Evolutionary conservation across 2,797 vertebrate genomes (phyloP), one percentile per base, ranked within the genome.

Genomic region (Neostethus bicornis): DNA sequence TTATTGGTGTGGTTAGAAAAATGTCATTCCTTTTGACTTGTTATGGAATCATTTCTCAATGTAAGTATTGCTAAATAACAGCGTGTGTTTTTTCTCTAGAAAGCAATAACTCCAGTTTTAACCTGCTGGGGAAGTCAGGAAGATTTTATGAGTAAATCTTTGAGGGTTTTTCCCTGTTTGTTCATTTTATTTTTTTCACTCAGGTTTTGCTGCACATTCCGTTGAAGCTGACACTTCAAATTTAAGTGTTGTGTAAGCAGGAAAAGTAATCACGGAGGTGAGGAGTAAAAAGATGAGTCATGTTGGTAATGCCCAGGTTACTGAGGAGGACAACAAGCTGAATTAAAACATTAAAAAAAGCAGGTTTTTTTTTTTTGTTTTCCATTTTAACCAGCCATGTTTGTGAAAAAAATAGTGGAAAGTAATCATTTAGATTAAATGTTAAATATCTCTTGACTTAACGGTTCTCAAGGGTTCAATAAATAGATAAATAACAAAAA

Each of bases 271-370:
- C 5, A 29, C 42, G 14, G 43, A 34, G 10, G 49, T 11, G 20
- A 46, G 1, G 9, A 47, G 0, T 3, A 4, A 10, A 5, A 25
- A 29, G 26, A 31, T 84, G 82, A 85, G 19, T 86, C 75, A 86
- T 20, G 31, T 1, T 51, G 75, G 82, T 26, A 80, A 76, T 57
- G 37, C 28, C 66, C 4, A 5, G 25, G 31, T 61, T 61, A 4
- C 58, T 11, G 1, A 34, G 51, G 31, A 42, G 20, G 25, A 4
- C n/a, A 23, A 42, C 2, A 1, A 37, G 6, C 21, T 38, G 17
- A 31, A 8, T 11, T 35, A 31, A 4, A 28, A 17, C 4, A n/a
- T 11, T 11, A 14, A 20, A 16, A 6, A 3, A 14, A n/a, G n/a
- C n/a, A n/a, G n/a, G n/a, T n/a, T n/a, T n/a, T n/a, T n/a, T n/a